Evolutionary conservation across 2,888 invertebrate genomes (phyloP), one percentile per base, ranked within the genome.

Genomic region (Shargacucullia verbasci): DNA sequence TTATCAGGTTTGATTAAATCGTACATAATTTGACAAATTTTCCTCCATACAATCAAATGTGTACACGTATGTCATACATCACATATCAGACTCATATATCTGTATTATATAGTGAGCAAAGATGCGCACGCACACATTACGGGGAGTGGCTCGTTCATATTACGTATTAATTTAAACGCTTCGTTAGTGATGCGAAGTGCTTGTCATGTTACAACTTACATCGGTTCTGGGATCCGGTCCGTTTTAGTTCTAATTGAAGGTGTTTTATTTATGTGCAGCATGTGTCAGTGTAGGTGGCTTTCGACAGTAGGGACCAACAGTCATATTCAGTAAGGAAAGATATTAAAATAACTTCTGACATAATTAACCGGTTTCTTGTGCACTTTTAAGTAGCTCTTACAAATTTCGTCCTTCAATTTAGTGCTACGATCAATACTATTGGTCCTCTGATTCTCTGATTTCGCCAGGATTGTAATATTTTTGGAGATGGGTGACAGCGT

Each of bases 141-240:
- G 47, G 62, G 64, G 59, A 63, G 63, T 55, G 55, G 48, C 71
- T 68, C 57, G 59, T 57, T 66, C 72, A 57, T 65, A 59, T 73
- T 78, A 75, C 62, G 68, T 69, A 72, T 78, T 78, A 73, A 79
- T 75, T 80, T 73, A 71, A 57, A 76, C 63, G 66, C 66, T 73
- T 70, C 75, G 69, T 78, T 76, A 73, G 73, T 65, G 54, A 68
- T 64, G 67, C 77, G 53, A 48, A 71, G 67, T 69, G 70, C 69
- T 52, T 62, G 65, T 61, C 64, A 59, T 35, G 40, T 53, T 53
- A 12, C 39, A 15, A 44, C 14, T 48, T 25, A 35, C 39, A 27
- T 37, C 34, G 37, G 40, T 33, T 35, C 39, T 39, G 13, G 13
- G 25, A 11, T n/a, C 8, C 33, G 37, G 37, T 39, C 43, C 29